Evolutionary conservation across 2,113 vertebrate species (phyloP), one percentile per base, ranked within the genome.

Genomic region (Pogonocichla stellata): DNA sequence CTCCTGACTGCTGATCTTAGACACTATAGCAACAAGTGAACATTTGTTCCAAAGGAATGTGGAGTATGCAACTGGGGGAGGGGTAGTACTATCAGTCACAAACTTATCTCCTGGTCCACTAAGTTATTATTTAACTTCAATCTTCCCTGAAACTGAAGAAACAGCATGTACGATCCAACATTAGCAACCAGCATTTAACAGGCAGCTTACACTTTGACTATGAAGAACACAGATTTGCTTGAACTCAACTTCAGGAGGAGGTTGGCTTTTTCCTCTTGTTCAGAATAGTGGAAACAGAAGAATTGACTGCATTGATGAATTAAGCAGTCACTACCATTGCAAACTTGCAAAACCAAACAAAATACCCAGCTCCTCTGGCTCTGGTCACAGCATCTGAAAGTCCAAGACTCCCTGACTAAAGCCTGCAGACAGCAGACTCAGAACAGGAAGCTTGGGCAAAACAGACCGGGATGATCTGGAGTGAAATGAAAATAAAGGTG

Each of bases 11-110:
- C 97, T 97, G 97, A 97, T 97, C 98, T 98, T 97, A 97, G 98
- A 97, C 98, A 96, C 98, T 98, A 98, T 97, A 98, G 98, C 98
- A 98, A 99, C 98, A 99, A 99, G 98, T 97, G 98, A 98, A 98
- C 98, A 98, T 98, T 99, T 99, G 98, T 99, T 98, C 98, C 88
- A 93, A 97, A 98, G 98, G 98, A 99, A 99, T 99, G 98, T 60
- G 16, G 97, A 98, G 98, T 97, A 99, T 99, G 98, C 95, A 97
- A 65, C 95, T 80, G 98, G 98, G 98, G 98, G 98, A 98, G 97
- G 98, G 98, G 97, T 94, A 94, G 93, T 93, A 96, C 94, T 95
- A 86, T 97, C 97, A 92, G 97, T 82, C 90, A 89, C 96, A 94
- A 95, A 89, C 94, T 95, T 95, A 94, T 97, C 94, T 92, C 88